A percentile compares a stretch with the other conserved stretches of the same genome.
Conservation (phyloP, 2,797 vertebrate species). For the Leptatherina wallacei region DNA sequence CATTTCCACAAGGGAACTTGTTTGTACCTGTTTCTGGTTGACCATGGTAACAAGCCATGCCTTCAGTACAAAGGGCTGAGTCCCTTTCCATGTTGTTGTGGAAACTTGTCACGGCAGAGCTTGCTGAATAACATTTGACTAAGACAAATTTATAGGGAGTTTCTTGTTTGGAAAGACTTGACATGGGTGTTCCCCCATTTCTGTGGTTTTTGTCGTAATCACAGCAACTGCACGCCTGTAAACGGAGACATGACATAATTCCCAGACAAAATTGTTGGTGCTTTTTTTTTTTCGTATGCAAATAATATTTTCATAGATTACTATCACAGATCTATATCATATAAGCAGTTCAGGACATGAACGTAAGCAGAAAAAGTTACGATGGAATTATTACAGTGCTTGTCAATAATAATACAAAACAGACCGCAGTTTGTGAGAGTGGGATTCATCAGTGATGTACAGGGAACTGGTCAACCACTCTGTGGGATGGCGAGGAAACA, state of each 20-base stretch:
- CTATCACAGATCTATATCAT: background rate
- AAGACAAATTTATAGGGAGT: constrained; percentile 38
- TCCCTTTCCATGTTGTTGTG: background rate
- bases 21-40: background rate
- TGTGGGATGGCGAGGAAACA: background rate
- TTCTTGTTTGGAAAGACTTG: constrained; percentile 13
- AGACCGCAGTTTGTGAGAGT: background rate
- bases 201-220: constrained; percentile 44
- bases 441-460: background rate
- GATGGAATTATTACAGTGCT: background rate
- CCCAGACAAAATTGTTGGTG: background rate
- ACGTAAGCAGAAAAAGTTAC: background rate
- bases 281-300: background rate
- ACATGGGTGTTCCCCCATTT: constrained; percentile 7
- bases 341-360: background rate
- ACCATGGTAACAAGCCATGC: constrained; percentile 7
- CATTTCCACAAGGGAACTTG: background rate
- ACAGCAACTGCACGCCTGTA: constrained; percentile 39
- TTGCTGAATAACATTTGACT: constrained; percentile 11
- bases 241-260: background rate
- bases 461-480: background rate
- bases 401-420: background rate
- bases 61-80: background rate
- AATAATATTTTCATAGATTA: background rate
- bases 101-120: constrained; percentile 24